Conservation (phyloP, 1,140 invertebrate species). For the Elymnias hypermnestra region DNA sequence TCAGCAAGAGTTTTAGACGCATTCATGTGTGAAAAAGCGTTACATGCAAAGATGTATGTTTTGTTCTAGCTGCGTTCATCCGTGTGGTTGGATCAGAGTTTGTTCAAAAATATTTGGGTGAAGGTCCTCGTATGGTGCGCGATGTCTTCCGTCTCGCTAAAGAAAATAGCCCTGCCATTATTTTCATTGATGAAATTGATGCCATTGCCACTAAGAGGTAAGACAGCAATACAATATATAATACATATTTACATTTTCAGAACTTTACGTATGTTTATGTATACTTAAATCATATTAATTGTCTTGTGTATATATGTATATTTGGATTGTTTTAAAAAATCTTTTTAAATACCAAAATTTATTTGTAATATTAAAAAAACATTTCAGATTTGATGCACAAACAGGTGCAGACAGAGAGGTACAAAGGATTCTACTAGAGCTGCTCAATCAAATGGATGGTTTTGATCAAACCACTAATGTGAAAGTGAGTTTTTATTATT, state of each 20-base stretch:
- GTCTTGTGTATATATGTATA: too few species aligned
- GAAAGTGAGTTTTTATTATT: conserved; percentile 80
- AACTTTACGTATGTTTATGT: too few species aligned
- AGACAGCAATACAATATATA: too few species aligned
- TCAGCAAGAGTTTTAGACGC: too few species aligned
- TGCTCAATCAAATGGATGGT: conserved; percentile 99
- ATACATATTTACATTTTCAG: too few species aligned
- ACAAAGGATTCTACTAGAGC: conserved; percentile 97
- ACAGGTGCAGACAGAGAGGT: conserved; percentile 99
- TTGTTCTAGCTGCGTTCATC: conserved; percentile 91
- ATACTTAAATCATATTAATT: too few species aligned
- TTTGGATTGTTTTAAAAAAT: too few species aligned
- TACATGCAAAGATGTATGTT: too few species aligned
- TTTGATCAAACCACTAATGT: conserved; percentile 99
- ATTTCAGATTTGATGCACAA: conserved; percentile 94
- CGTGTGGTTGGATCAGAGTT: conserved; percentile 99
- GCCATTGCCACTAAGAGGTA: conserved; percentile 97
- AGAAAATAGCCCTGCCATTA: conserved; percentile 99
- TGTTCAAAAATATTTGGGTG: conserved; percentile 99
- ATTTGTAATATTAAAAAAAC: too few species aligned
- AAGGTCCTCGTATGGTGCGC: conserved; percentile 99
- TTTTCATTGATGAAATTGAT: conserved; percentile 99
- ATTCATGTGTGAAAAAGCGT: too few species aligned
- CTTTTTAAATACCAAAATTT: too few species aligned
- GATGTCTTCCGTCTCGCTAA: conserved; percentile 99